Evolutionary conservation across 2,888 invertebrate genomes (phyloP).

Genomic region (Drosophila limbata): DNA sequence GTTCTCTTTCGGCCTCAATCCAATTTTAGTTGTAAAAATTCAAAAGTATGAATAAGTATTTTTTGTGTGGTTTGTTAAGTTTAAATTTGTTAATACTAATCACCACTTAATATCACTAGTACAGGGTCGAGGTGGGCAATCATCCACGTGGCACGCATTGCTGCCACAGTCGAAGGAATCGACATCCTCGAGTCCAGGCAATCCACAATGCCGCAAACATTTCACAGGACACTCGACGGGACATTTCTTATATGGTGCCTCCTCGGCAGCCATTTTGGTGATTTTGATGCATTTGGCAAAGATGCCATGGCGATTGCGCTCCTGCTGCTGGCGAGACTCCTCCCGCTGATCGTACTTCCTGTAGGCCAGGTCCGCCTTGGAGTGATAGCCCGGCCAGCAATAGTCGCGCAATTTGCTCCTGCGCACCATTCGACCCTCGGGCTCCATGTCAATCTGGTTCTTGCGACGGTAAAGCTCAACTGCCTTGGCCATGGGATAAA

Average conservation of each 20-base stretch:
- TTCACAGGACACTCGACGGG: slow-evolving; percentile 26
- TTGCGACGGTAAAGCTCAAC: slow-evolving; percentile 4
- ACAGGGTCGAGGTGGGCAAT: neutral
- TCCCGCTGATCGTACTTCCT: slow-evolving; percentile 10
- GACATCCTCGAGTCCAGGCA: slow-evolving; percentile 23
- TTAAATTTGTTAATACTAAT: neutral
- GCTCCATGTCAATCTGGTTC: slow-evolving; percentile 44
- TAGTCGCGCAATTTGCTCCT: slow-evolving; percentile 11
- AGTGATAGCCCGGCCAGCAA: slow-evolving; percentile 24
- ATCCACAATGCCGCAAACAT: slow-evolving; percentile 9
- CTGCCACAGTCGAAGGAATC: slow-evolving; percentile 7
- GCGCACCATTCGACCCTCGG: slow-evolving; percentile 40
- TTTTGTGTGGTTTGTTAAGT: neutral
- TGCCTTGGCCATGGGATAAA: slow-evolving; percentile 18
- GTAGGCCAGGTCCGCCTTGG: slow-evolving; percentile 15
- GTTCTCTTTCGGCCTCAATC: too few species aligned
- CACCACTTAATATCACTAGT: neutral
- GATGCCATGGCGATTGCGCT: slow-evolving; percentile 27
- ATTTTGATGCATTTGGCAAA: slow-evolving; percentile 51
- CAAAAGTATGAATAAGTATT: neutral
- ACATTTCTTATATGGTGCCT: slow-evolving; percentile 43
- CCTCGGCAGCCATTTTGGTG: slow-evolving; percentile 45
- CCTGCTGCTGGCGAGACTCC: slow-evolving; percentile 9
- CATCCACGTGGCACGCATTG: neutral
- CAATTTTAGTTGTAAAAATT: neutral